These are phyloP conservation scores for Tapirus terrestris DNA, from an alignment of 2,113 vertebrate species.

Conservation along the genomic window DNA sequence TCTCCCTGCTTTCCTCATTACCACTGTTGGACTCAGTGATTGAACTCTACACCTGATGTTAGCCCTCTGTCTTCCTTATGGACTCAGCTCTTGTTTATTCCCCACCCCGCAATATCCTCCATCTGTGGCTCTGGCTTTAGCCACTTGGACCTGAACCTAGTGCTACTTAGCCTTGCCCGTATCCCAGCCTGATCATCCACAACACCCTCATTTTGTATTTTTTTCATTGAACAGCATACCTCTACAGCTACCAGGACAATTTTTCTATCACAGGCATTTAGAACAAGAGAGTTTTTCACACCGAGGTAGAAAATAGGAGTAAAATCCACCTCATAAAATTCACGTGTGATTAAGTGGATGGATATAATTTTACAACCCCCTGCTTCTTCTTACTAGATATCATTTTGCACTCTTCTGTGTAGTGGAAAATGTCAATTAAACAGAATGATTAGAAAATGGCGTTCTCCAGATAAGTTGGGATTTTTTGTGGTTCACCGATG, in stretches of 20 bases:
- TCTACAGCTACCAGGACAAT: neutral
- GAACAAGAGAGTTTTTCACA: neutral
- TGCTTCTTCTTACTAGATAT: neutral
- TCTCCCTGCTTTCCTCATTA: neutral
- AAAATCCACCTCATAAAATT: neutral
- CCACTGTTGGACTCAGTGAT: too few species aligned
- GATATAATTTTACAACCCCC: neutral
- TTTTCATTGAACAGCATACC: neutral
- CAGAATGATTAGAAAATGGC: neutral
- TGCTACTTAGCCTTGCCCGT: neutral
- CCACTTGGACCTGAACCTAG: neutral
- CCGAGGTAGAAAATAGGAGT: neutral
- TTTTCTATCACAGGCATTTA: neutral
- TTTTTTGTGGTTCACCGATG: neutral
- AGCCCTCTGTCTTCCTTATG: neutral
- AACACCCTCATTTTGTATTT: neutral
- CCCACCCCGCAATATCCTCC: rapidly evolving
- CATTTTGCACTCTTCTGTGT: neutral
- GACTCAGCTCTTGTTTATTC: too few species aligned
- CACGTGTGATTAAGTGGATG: neutral
- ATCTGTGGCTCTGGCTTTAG: neutral
- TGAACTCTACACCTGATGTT: neutral
- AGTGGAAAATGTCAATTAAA: neutral
- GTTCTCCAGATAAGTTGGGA: neutral
- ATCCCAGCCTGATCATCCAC: neutral